Percentiles rank a stretch among this genome's conserved stretches.
Conservation (phyloP, 2,113 vertebrate genomes). For the Pyxicephalus adspersus region DNA sequence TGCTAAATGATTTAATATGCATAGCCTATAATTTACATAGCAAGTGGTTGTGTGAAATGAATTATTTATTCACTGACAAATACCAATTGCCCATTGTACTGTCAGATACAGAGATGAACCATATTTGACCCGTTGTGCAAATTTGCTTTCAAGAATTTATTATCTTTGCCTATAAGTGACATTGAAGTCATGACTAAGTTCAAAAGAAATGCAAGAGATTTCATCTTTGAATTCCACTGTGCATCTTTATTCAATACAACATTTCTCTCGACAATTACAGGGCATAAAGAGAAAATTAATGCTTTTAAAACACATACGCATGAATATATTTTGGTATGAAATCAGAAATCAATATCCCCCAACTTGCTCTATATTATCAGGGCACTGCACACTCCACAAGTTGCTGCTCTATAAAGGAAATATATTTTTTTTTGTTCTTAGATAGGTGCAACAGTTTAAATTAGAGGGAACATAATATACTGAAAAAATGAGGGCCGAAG, state of each 20-base stretch:
- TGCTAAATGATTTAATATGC: constrained; percentile 78
- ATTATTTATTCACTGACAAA: constrained; percentile 80
- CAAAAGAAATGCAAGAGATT: constrained; percentile 60
- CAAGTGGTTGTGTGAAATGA: constrained; percentile 72
- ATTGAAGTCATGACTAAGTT: constrained; percentile 68
- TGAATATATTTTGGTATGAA: no score
- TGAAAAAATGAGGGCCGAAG: no score
- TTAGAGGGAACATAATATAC: no score
- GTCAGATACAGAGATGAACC: constrained; percentile 72
- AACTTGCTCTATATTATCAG: background rate
- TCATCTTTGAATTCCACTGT: constrained; percentile 61
- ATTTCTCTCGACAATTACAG: background rate
- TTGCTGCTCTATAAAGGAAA: no score
- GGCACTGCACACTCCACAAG: background rate
- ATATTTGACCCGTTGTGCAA: constrained; percentile 73
- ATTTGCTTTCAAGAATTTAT: constrained; percentile 76
- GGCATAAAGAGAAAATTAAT: background rate
- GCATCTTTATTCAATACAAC: background rate
- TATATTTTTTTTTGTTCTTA: no score
- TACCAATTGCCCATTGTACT: constrained; percentile 68
- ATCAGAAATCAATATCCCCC: no score
- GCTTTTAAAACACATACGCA: no score
- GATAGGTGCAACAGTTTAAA: no score
- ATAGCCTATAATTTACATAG: constrained; percentile 80
- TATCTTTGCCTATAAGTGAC: constrained; percentile 72